Conservation (phyloP, 1,140 invertebrate genomes). For the Heterodera carotae region DNA sequence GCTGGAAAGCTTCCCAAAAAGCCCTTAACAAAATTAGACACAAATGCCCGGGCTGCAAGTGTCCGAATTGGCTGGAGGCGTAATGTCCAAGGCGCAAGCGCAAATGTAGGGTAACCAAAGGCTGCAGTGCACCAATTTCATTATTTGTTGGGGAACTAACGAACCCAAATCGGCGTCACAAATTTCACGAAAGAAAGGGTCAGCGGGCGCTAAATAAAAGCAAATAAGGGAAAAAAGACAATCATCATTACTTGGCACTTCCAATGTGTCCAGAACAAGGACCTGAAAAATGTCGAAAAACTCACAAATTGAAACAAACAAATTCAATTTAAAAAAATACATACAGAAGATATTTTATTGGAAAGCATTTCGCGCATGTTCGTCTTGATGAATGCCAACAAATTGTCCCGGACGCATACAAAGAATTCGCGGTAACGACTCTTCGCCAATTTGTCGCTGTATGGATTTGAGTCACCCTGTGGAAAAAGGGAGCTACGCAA, state of each 20-base stretch:
- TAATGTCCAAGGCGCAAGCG: too few species aligned
- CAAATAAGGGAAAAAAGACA: constrained; percentile 15
- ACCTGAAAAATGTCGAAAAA: background rate
- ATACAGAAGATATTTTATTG: constrained; percentile 49
- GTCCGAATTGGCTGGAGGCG: too few species aligned
- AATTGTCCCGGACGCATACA: constrained; percentile 39
- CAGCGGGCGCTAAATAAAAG: constrained; percentile 31
- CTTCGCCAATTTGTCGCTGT: constrained; percentile 39
- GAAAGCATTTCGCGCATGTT: constrained; percentile 52
- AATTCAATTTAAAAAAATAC: constrained; percentile 30
- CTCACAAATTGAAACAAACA: background rate
- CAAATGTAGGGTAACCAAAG: too few species aligned
- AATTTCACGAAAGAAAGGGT: constrained; percentile 38
- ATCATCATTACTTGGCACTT: background rate
- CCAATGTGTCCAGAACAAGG: constrained; percentile 13
- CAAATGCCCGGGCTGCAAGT: too few species aligned
- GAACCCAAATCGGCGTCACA: constrained; percentile 28
- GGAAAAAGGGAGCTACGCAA: constrained; percentile 29
- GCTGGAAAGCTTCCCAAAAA: too few species aligned
- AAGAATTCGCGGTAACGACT: constrained; percentile 48
- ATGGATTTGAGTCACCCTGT: constrained; percentile 48
- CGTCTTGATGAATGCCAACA: constrained; percentile 48
- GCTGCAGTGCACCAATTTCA: too few species aligned
- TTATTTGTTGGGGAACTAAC: too few species aligned
- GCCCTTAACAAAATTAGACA: too few species aligned